Evolutionary conservation across 2,113 vertebrate species (phyloP).

Genomic region (Etia nguti): DNA sequence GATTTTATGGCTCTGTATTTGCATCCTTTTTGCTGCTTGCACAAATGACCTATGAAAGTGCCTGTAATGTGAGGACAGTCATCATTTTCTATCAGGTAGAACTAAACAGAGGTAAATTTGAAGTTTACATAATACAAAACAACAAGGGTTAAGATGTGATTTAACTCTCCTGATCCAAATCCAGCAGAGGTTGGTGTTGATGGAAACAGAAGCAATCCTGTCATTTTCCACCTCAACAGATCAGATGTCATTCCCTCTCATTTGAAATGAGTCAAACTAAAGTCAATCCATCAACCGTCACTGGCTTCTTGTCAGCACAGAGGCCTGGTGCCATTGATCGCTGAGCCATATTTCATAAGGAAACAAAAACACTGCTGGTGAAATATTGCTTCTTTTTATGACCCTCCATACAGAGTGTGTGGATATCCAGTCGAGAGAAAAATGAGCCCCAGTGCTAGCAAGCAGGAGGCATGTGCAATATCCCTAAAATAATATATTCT

Average conservation of each 20-base stretch:
- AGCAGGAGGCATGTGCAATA: not conserved
- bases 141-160: not conserved
- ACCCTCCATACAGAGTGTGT: not conserved
- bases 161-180: not conserved
- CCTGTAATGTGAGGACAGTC: not conserved
- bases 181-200: not conserved
- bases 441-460: not conserved
- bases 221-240: not conserved
- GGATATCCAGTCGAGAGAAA: not conserved
- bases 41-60: not conserved
- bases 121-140: not conserved
- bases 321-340: slow-evolving; percentile 9
- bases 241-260: not conserved
- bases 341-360: slow-evolving; percentile 32
- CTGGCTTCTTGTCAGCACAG: slow-evolving; percentile 5
- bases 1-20: not conserved
- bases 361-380: slow-evolving; percentile 28
- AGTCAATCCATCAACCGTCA: slow-evolving; percentile 16
- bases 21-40: not conserved
- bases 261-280: not conserved
- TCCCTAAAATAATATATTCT: not conserved
- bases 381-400: slow-evolving; percentile 3
- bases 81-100: not conserved
- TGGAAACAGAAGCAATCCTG: slow-evolving; percentile 35
- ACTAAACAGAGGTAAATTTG: not conserved